Percentiles rank a stretch among this genome's conserved stretches.
phyloP scores from a whole-genome alignment of 2,888 invertebrate species.

The Abrostola triplasia region DNA sequence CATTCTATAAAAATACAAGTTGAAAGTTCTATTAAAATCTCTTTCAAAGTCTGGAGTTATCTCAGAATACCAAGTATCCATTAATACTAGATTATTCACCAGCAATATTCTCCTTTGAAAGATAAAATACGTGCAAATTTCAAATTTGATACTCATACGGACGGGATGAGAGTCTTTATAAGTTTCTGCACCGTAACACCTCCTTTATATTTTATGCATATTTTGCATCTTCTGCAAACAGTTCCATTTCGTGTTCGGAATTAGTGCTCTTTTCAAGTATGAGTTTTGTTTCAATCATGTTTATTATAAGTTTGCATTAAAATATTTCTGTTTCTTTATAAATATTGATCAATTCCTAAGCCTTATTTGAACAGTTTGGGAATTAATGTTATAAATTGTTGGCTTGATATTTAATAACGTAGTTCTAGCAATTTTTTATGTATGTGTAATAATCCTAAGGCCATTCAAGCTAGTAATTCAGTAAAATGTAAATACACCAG shows the following conservation, averaged over 20 bases:
- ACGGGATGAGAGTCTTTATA: constrained; percentile 26
- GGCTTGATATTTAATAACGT: too few relatives aligned
- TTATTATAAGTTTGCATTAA: neutral
- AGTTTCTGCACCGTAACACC: constrained; percentile 28
- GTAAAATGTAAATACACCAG: neutral
- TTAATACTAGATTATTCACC: constrained; percentile 38
- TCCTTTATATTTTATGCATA: constrained; percentile 24
- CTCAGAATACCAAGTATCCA: constrained; percentile 23
- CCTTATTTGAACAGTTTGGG: neutral
- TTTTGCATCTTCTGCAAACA: constrained; percentile 28
- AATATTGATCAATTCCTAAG: neutral
- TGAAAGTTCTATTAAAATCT: neutral
- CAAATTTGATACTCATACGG: constrained; percentile 38
- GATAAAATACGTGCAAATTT: constrained; percentile 43
- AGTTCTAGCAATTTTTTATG: too few relatives aligned
- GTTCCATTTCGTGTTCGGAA: constrained; percentile 14
- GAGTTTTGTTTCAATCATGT: constrained; percentile 8
- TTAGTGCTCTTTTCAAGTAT: constrained; percentile 35
- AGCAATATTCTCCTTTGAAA: constrained; percentile 42
- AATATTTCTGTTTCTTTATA: too few relatives aligned
- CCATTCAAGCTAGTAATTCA: neutral
- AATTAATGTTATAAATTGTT: neutral
- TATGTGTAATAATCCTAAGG: too few relatives aligned
- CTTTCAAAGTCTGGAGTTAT: constrained; percentile 11
- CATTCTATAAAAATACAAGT: neutral